These are phyloP conservation scores for Megalopta genalis DNA, from an alignment of 1,140 invertebrate genomes.

Conservation along the genomic window DNA sequence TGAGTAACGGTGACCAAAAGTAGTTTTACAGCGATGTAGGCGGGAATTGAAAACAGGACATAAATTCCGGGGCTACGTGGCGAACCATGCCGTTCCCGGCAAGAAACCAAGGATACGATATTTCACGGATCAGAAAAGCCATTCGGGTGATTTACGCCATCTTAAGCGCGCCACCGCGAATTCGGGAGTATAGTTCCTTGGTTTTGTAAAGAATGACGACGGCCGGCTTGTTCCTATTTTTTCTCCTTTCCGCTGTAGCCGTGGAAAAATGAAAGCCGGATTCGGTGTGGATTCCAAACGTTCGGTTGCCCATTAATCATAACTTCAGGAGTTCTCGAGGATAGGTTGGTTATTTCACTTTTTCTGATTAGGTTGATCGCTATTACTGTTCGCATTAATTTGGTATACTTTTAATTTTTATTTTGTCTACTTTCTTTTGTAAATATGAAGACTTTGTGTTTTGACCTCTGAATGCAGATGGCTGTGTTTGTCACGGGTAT, in stretches of 20 bases:
- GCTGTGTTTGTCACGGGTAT: too few relatives aligned
- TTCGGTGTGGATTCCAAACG: too few relatives aligned
- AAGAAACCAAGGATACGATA: constrained; percentile 39
- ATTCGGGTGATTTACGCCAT: constrained; percentile 41
- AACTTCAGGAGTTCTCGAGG: too few relatives aligned
- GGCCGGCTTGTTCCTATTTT: neutral
- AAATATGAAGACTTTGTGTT: too few relatives aligned
- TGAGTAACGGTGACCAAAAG: constrained; percentile 25
- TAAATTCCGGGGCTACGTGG: constrained; percentile 49
- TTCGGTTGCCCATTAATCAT: too few relatives aligned
- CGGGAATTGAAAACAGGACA: constrained; percentile 43
- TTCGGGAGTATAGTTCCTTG: constrained; percentile 27
- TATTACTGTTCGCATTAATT: too few relatives aligned
- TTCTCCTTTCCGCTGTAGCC: neutral
- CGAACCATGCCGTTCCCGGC: constrained; percentile 2
- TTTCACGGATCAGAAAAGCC: constrained; percentile 40
- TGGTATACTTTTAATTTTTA: too few relatives aligned
- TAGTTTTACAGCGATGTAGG: constrained; percentile 27
- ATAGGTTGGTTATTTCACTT: too few relatives aligned
- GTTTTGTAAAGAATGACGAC: neutral
- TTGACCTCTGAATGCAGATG: too few relatives aligned
- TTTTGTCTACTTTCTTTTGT: too few relatives aligned
- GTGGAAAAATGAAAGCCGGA: too few relatives aligned
- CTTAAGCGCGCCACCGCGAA: constrained; percentile 40
- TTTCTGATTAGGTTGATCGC: too few relatives aligned